These are phyloP conservation scores for Leptogaster cylindrica DNA, from an alignment of 2,888 invertebrate genomes.

Conservation along the genomic window DNA sequence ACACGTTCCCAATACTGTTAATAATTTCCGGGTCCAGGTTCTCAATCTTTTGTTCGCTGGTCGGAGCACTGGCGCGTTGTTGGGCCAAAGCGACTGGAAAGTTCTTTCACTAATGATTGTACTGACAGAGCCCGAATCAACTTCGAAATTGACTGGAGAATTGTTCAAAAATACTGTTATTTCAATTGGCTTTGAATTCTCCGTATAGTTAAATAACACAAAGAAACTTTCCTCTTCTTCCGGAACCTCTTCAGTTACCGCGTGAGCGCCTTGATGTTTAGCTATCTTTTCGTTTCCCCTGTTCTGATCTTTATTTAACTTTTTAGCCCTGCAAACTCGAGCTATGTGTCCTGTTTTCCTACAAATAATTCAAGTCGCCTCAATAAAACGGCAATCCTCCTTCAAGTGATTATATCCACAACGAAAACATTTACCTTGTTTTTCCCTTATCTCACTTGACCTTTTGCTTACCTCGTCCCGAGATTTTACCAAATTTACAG, in stretches of 20 bases:
- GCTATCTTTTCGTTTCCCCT: not conserved
- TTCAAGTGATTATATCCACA: too few relatives aligned
- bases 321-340: not conserved
- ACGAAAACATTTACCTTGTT: too few relatives aligned
- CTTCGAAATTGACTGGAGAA: not conserved
- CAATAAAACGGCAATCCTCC: too few relatives aligned
- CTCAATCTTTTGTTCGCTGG: not conserved
- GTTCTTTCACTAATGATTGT: not conserved
- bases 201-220: too few relatives aligned
- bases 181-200: too few relatives aligned
- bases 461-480: too few relatives aligned
- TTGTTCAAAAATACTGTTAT: too few relatives aligned
- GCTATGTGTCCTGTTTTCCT: not conserved
- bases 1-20: constrained; percentile 35
- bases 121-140: not conserved
- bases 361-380: too few relatives aligned
- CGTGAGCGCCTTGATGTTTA: too few relatives aligned
- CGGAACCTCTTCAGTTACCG: not conserved
- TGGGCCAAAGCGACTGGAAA: too few relatives aligned
- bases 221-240: not conserved
- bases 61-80: not conserved
- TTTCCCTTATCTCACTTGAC: too few relatives aligned
- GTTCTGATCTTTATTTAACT: not conserved
- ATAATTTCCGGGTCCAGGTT: not conserved
- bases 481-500: too few relatives aligned